A percentile compares a stretch with the other conserved stretches of the same genome.
These are phyloP conservation scores for Tholera decimalis DNA, from an alignment of 2,888 invertebrate species.

Conservation along the genomic window DNA sequence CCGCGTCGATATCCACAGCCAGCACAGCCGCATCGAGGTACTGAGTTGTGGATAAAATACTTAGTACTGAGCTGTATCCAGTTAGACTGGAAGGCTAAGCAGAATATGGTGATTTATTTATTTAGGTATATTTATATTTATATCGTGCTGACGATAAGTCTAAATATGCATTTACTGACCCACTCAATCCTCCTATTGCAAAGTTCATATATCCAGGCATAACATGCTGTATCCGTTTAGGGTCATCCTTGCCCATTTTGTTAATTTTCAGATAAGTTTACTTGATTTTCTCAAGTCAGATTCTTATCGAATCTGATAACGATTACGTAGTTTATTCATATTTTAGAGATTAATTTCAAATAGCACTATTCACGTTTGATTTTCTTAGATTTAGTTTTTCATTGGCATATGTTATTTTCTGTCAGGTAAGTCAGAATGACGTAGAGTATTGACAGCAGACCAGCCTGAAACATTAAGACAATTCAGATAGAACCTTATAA, in stretches of 20 bases:
- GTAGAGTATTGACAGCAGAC: background rate
- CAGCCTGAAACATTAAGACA: background rate
- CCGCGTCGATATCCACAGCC: too few relatives aligned
- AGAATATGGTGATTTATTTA: too few relatives aligned
- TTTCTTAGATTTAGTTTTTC: background rate
- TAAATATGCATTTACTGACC: too few relatives aligned
- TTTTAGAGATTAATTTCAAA: background rate
- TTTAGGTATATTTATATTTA: too few relatives aligned
- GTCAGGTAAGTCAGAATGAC: background rate
- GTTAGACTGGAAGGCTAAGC: too few relatives aligned
- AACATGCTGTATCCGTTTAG: background rate
- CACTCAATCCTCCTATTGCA: constrained; percentile 40
- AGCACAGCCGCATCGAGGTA: too few relatives aligned
- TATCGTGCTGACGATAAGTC: too few relatives aligned
- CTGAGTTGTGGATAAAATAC: too few relatives aligned
- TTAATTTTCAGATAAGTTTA: background rate
- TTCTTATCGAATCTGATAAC: background rate
- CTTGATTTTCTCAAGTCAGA: background rate
- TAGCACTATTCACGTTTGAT: background rate
- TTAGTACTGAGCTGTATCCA: too few relatives aligned
- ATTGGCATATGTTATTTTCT: background rate
- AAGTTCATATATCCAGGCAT: constrained; percentile 50
- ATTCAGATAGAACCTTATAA: background rate
- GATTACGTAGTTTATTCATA: background rate
- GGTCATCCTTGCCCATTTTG: constrained; percentile 1